phyloP scores from a whole-genome alignment of 2,797 vertebrate species.

The Picus viridis region DNA sequence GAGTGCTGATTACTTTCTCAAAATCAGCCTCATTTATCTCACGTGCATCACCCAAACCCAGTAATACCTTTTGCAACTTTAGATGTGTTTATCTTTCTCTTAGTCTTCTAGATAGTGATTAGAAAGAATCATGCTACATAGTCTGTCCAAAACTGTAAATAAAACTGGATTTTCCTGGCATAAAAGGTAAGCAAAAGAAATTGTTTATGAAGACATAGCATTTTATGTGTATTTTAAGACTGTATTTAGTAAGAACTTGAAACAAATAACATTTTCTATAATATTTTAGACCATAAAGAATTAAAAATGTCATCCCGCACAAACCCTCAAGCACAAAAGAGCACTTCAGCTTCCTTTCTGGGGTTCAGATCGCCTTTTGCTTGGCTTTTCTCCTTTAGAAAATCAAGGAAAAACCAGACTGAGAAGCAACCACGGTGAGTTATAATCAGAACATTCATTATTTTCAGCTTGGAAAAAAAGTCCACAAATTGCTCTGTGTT shows the following conservation, averaged over 20 bases:
- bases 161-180: constrained; percentile 18
- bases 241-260: neutral
- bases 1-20: neutral
- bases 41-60: neutral
- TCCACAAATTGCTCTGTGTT: neutral
- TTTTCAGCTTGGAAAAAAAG: neutral
- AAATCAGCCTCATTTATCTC: neutral
- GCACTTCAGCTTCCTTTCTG: constrained; percentile 56
- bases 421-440: constrained; percentile 74
- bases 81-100: neutral
- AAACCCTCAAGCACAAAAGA: constrained; percentile 64
- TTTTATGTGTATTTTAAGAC: neutral
- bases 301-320: constrained; percentile 69
- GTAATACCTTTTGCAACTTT: neutral
- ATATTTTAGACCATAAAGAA: constrained; percentile 70
- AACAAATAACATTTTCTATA: neutral
- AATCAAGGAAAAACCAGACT: constrained; percentile 66
- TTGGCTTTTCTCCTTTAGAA: constrained; percentile 81
- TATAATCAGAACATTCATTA: neutral
- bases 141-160: constrained; percentile 1
- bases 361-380: constrained; percentile 78
- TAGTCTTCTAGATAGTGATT: constrained; percentile 19
- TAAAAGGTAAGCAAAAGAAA: constrained; percentile 24
- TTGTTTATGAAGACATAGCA: neutral
- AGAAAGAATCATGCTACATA: neutral